Evolutionary conservation across 2,797 vertebrate genomes (phyloP), one percentile per base, ranked within the genome.

Genomic region (Pipistrellus pygmaeus): DNA sequence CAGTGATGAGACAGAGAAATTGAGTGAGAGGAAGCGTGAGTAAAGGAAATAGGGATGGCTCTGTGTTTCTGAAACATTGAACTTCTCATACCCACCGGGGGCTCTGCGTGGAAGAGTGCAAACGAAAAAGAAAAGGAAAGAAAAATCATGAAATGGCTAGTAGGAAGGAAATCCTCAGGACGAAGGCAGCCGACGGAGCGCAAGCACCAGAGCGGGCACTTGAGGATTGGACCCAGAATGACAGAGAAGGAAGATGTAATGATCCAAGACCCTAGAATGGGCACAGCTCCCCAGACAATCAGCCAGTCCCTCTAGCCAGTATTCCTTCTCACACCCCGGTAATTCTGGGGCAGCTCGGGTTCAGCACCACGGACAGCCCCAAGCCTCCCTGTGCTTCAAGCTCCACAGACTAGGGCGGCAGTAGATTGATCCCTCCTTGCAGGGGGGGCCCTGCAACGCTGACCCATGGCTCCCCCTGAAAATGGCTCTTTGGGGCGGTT

Each of bases 291-390:
- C 48, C 12, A 44, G 71, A 86, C 15, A 62, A 38, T 41, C 76
- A 53, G 90, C 21, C n/a, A 17, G 87, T 44, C 68, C 77, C 75
- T 44, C 38, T 12, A 27, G 57, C 38, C 75, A 3, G 46, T 10
- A 1, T 41, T 90, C 35, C 5, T 91, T 75, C 48, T 5, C 69
- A 1, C 81, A 62, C 23, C 17, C 32, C 5, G 62, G 30, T 64
- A 77, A 44, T 76, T 82, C 38, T 11, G 46, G 72, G 46, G 20
- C 30, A 23, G 25, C 51, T 57, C 57, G 85, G 30, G 7, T 92
- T 95, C 90, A 96, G 95, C 30, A 96, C 86, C 68, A 23, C 1
- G 86, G 93, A 96, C 91, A 96, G 88, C 53, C 21, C 80, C 48
- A 2, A 6, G 8, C 9, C 3, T 41, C 35, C 25, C 15, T 13